These are phyloP conservation scores for Sus cebifrons DNA, from an alignment of 2,797 vertebrate genomes.

Conservation along the genomic window DNA sequence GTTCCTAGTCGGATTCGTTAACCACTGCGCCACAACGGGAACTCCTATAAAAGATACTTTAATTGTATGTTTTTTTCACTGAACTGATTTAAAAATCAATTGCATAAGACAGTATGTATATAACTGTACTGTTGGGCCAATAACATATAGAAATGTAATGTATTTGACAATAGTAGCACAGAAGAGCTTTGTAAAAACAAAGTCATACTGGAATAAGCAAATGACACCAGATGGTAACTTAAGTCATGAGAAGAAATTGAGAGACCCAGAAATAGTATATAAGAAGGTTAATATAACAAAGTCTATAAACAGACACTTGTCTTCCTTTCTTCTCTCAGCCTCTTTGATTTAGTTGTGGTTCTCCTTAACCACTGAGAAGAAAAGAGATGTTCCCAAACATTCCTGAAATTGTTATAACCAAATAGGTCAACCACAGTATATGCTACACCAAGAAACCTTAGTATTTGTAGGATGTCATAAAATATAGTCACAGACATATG, in stretches of 20 bases:
- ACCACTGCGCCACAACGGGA: too few species aligned
- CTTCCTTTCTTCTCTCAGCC: conserved; percentile 14
- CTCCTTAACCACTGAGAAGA: conserved; percentile 10
- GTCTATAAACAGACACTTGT: neutral
- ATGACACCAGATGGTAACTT: neutral
- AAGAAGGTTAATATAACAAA: conserved; percentile 40
- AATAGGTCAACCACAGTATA: neutral
- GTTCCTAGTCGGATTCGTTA: too few species aligned
- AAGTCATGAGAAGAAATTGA: neutral
- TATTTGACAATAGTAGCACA: neutral
- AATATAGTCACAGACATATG: neutral
- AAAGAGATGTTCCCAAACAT: neutral
- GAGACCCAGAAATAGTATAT: neutral
- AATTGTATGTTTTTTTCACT: neutral
- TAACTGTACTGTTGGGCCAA: neutral
- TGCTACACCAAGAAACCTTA: conserved; percentile 3
- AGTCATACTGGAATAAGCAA: neutral
- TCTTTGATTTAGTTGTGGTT: conserved; percentile 43
- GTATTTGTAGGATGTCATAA: neutral
- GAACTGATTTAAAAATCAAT: neutral
- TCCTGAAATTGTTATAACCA: neutral
- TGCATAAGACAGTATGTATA: neutral
- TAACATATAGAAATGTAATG: neutral
- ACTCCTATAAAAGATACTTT: neutral
- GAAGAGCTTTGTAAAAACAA: conserved; percentile 28